Conservation (phyloP, 2,888 invertebrate species). For the Drosophila parthenogenetica region DNA sequence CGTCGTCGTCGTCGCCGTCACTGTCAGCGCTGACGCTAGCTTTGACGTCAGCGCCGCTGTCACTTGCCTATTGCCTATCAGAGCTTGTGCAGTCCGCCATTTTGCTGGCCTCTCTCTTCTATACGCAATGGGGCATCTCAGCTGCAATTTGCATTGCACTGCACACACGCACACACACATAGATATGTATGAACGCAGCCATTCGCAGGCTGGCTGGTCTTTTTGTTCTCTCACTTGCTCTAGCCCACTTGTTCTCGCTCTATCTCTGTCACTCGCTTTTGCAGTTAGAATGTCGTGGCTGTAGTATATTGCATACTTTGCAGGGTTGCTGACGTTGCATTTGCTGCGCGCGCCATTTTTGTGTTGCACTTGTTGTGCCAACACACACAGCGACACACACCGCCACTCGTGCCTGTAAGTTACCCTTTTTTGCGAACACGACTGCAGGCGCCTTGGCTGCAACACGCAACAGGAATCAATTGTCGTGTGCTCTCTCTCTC, state of each 20-base stretch:
- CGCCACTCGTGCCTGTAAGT: not conserved
- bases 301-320: conserved; percentile 59
- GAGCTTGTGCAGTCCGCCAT: conserved; percentile 23
- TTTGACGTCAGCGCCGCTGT: not conserved
- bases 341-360: conserved; percentile 78
- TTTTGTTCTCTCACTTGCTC: conserved; percentile 8
- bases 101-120: conserved; percentile 6
- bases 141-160: conserved; percentile 30
- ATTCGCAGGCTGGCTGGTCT: conserved; percentile 14
- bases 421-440: conserved; percentile 27
- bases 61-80: not conserved
- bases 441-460: conserved; percentile 27
- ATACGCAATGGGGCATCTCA: not conserved
- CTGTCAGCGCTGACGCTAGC: not conserved
- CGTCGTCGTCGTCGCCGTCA: not conserved
- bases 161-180: conserved; percentile 10
- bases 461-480: conserved; percentile 11
- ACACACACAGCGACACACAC: not conserved
- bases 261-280: conserved; percentile 7
- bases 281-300: conserved; percentile 13
- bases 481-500: conserved; percentile 4
- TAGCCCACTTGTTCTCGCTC: conserved; percentile 5
- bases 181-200: conserved; percentile 1
- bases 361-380: conserved; percentile 62
- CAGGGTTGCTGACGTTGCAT: conserved; percentile 61